Percentiles rank a stretch among this genome's conserved stretches.
Conservation (phyloP, 2,888 invertebrate genomes). For the Luffia ferchaultella region DNA sequence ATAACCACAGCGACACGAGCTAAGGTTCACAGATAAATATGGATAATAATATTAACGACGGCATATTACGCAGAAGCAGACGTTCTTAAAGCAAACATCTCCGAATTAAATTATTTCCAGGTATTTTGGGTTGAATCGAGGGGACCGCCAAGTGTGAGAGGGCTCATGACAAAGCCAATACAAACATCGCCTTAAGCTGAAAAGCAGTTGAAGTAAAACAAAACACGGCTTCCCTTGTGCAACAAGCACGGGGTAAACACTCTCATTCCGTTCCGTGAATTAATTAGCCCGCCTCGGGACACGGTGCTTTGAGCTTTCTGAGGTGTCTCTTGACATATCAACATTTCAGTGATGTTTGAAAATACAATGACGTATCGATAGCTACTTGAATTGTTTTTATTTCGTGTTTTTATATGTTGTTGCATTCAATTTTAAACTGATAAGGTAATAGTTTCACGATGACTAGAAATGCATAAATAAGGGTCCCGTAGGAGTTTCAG, state of each 20-base stretch:
- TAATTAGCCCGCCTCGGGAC: slow-evolving; percentile 3
- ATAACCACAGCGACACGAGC: neutral
- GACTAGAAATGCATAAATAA: too few relatives aligned
- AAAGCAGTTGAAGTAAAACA: slow-evolving; percentile 11
- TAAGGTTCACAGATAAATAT: neutral
- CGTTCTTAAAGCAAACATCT: neutral
- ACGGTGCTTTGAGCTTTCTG: neutral
- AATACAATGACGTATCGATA: too few relatives aligned
- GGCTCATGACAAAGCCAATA: slow-evolving; percentile 2
- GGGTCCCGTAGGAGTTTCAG: too few relatives aligned
- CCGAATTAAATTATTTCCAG: slow-evolving; percentile 5
- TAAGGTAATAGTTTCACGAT: too few relatives aligned
- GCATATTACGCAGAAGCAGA: neutral
- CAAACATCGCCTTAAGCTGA: slow-evolving; percentile 11
- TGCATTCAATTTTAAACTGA: neutral
- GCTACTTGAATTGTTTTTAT: neutral
- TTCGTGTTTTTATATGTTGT: neutral
- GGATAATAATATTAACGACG: neutral
- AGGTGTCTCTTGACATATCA: neutral
- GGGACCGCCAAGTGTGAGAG: slow-evolving; percentile 2
- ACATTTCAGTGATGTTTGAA: neutral
- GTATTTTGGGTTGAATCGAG: neutral
- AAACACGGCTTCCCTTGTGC: slow-evolving; percentile 9
- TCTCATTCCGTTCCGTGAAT: slow-evolving; percentile 1
- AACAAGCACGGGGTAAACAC: slow-evolving; percentile 3